phyloP scores from a whole-genome alignment of 2,888 invertebrate species.

The Scelioninae gen. 1 region DNA sequence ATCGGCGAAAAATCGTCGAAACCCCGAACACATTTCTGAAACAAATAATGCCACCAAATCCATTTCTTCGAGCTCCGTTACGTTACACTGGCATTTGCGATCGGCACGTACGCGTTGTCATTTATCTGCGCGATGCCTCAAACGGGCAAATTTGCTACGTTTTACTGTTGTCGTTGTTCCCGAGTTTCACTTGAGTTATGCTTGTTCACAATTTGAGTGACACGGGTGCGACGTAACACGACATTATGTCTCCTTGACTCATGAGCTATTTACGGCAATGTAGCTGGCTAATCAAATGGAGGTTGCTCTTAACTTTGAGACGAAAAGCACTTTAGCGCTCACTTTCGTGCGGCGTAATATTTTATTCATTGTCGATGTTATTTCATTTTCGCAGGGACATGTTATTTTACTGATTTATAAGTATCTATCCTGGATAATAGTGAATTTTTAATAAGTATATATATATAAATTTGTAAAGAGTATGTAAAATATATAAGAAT shows the following conservation, averaged over 20 bases:
- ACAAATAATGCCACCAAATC: conserved; percentile 32
- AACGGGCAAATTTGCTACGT: conserved; percentile 22
- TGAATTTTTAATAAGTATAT: no score
- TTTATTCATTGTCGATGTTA: no score
- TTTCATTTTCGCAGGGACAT: no score
- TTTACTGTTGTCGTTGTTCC: conserved; percentile 13
- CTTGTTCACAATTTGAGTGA: conserved; percentile 46
- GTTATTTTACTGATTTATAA: no score
- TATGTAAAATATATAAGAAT: no score
- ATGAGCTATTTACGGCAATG: conserved; percentile 42
- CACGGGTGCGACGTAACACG: conserved; percentile 37
- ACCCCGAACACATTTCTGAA: conserved; percentile 16
- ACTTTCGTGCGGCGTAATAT: no score
- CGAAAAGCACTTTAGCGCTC: no score
- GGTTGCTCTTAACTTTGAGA: conserved; percentile 13
- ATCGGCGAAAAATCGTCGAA: conserved; percentile 23
- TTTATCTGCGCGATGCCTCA: conserved; percentile 23
- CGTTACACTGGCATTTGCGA: conserved; percentile 11
- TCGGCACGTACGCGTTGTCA: conserved; percentile 32
- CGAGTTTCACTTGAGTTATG: conserved; percentile 45
- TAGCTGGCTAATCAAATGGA: conserved; percentile 28
- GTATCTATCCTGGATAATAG: no score
- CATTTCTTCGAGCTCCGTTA: no score
- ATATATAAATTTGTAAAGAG: no score
- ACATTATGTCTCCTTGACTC: conserved; percentile 28